These are phyloP conservation scores for Eunapius fragilis DNA, from an alignment of 37 sponge, comb jelly and placozoan species.

Conservation along the genomic window DNA sequence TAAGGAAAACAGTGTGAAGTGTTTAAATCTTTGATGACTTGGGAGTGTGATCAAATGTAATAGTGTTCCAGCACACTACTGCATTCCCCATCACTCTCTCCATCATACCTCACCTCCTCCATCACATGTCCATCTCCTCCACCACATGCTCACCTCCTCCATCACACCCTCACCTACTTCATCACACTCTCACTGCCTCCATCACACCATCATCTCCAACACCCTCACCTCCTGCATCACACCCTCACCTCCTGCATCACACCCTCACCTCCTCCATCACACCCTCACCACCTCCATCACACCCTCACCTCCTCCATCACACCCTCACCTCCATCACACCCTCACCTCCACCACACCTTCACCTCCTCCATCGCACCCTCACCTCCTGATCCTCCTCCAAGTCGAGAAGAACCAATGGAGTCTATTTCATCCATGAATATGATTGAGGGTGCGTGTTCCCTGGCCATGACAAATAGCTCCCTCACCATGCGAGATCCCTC, in stretches of 20 bases:
- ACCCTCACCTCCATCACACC: neutral
- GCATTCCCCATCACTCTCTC: too few relatives aligned
- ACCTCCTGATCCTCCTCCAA: slow-evolving; percentile 92
- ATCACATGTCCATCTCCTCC: too few relatives aligned
- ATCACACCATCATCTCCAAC: too few relatives aligned
- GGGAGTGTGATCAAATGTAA: too few relatives aligned
- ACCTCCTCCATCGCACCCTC: neutral
- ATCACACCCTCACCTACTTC: too few relatives aligned
- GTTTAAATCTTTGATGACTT: too few relatives aligned
- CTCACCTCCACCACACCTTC: neutral
- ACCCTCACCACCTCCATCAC: too few relatives aligned
- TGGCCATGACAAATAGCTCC: slow-evolving; percentile 83
- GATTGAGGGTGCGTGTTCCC: slow-evolving; percentile 98
- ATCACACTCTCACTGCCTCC: too few relatives aligned
- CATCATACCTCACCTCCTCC: too few relatives aligned
- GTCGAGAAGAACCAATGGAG: slow-evolving; percentile 95
- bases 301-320: neutral
- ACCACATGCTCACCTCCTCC: too few relatives aligned
- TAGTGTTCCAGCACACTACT: too few relatives aligned
- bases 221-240: too few relatives aligned
- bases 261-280: neutral
- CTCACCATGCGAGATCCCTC: slow-evolving; percentile 90
- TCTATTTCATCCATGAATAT: slow-evolving; percentile 99
- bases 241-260: neutral
- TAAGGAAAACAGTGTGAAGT: neutral